Base-by-base conservation (phyloP, 2,797 vertebrate genomes). In the Triplophysa yarkandensis region DNA sequence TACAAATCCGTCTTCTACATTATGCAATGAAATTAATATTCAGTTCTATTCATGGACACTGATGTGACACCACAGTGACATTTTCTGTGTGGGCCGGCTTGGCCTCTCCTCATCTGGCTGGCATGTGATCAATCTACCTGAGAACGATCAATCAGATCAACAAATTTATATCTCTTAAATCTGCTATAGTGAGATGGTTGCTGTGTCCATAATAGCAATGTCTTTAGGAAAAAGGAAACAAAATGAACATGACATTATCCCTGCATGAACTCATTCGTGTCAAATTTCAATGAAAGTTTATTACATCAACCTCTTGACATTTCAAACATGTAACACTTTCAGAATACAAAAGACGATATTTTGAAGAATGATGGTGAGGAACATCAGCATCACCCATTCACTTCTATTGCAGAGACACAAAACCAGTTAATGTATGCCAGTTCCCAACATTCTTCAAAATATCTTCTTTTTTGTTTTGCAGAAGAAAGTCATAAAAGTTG, bases 161-260 rank as follows among this genome's bases (percentile, higher is more conserved):
- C 86, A 74, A 87, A 82, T 80, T 85, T 90, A 89, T 91, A 87
- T 88, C 88, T 83, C 84, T 88, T 86, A 89, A 89, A 41, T 28
- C 84, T 87, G 86, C 86, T 87, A 88, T 85, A 86, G 83, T 88
- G 86, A 85, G 85, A 86, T 85, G 83, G 62, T 90, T 83, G 83
- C 83, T 88, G 84, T 86, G 85, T 86, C 78, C 77, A 79, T 85
- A 89, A 82, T 87, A 69, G 50, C 82, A 62, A 77, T 69, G 83
- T 81, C 77, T 77, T 76, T 14, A 60, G 87, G 86, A 84, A 89
- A 86, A 85, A 85, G 76, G 77, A 75, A 76, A 64, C 66, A 82
- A 76, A 83, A 83, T 83, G 84, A 85, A 85, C 70, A 75, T 32
- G 84, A 84, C 78, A 77, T 74, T 64, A 6, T 80, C 77, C 84